Evolutionary conservation across 2,888 invertebrate genomes (phyloP).

Genomic region (Heliconius hortense): DNA sequence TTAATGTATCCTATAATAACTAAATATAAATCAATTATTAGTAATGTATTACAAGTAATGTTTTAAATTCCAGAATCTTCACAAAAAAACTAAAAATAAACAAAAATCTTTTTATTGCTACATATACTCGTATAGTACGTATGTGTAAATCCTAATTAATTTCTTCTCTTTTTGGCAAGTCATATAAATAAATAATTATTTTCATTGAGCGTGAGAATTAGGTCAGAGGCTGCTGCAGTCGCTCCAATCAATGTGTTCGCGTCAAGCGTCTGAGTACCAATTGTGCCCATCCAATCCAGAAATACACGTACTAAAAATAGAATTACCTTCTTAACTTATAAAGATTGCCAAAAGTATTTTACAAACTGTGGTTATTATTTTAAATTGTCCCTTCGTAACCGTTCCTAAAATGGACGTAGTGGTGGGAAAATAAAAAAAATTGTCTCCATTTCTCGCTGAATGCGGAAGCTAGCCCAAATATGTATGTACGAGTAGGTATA

Average conservation of each 20-base stretch:
- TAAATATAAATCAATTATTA: background rate
- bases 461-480: too few species aligned
- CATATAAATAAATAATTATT: background rate
- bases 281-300: slow-evolving; percentile 41
- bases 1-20: background rate
- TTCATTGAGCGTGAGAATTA: slow-evolving; percentile 74
- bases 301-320: slow-evolving; percentile 62
- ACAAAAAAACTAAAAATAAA: background rate
- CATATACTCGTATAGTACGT: too few species aligned
- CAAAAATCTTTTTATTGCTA: background rate
- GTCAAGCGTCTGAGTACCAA: slow-evolving; percentile 57
- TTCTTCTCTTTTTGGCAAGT: background rate
- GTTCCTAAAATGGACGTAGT: background rate
- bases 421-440: background rate
- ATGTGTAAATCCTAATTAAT: background rate
- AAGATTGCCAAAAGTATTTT: background rate
- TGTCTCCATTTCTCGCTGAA: too few species aligned
- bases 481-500: too few species aligned
- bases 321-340: background rate
- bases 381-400: background rate
- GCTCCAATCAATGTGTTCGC: slow-evolving; percentile 66
- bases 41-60: background rate
- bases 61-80: background rate
- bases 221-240: slow-evolving; percentile 67
- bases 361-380: background rate